phyloP scores from a whole-genome alignment of 2,797 vertebrate species.

The Echiichthys vipera region DNA sequence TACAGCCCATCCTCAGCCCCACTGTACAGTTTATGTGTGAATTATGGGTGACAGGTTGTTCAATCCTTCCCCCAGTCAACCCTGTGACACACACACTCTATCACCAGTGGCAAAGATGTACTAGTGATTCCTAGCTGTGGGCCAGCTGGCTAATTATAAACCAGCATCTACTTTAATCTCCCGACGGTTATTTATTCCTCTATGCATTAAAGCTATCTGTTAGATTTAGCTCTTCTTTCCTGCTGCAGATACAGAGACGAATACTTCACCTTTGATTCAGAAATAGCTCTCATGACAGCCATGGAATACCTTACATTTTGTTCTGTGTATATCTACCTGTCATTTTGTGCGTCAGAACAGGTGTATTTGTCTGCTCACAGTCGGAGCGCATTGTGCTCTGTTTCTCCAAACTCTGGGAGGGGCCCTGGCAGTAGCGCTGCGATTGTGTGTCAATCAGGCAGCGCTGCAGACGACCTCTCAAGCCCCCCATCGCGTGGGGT shows the following conservation, averaged over 20 bases:
- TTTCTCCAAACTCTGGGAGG: slow-evolving; percentile 60
- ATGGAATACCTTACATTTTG: slow-evolving; percentile 14
- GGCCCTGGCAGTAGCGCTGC: slow-evolving; percentile 59
- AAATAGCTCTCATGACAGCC: slow-evolving; percentile 38
- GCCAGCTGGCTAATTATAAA: slow-evolving; percentile 80
- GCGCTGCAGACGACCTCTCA: slow-evolving; percentile 70
- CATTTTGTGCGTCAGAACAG: slow-evolving; percentile 57
- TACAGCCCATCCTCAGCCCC: not conserved
- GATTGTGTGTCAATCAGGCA: slow-evolving; percentile 72
- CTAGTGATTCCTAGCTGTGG: slow-evolving; percentile 74
- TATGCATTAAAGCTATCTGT: slow-evolving; percentile 54
- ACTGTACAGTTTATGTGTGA: slow-evolving; percentile 62
- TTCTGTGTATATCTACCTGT: slow-evolving; percentile 48
- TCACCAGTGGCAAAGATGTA: slow-evolving; percentile 82
- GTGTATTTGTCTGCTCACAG: slow-evolving; percentile 63
- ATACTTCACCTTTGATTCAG: slow-evolving; percentile 41
- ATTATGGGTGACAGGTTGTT: slow-evolving; percentile 78
- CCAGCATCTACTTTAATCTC: slow-evolving; percentile 77
- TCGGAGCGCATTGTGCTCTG: slow-evolving; percentile 36
- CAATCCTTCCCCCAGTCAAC: slow-evolving; percentile 65
- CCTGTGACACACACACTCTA: slow-evolving; percentile 73
- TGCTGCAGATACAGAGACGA: not conserved
- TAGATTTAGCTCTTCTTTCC: slow-evolving; percentile 42
- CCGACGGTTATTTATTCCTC: slow-evolving; percentile 75
- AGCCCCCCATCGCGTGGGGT: slow-evolving; percentile 70